phyloP scores from a whole-genome alignment of 2,888 invertebrate genomes.

The Pyralis farinalis region DNA sequence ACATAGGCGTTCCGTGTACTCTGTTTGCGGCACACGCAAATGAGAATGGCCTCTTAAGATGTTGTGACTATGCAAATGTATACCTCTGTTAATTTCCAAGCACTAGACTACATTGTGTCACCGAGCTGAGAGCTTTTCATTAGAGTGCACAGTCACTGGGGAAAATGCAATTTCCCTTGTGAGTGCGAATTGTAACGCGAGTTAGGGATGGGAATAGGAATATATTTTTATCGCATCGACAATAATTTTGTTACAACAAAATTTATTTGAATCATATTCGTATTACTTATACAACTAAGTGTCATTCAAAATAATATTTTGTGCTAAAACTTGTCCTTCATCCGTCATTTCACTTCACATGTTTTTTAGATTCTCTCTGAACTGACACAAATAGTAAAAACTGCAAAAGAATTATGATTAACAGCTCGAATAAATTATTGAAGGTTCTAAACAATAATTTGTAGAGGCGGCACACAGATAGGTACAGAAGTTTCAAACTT shows the following conservation, averaged over 20 bases:
- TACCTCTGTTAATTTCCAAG: slow-evolving; percentile 47
- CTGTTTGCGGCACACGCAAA: slow-evolving; percentile 4
- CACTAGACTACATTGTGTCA: slow-evolving; percentile 53
- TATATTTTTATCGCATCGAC: slow-evolving; percentile 9
- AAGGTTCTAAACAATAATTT: no score
- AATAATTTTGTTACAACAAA: slow-evolving; percentile 11
- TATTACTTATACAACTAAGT: no score
- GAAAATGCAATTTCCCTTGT: slow-evolving; percentile 59
- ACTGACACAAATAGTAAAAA: no score
- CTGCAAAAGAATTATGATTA: no score
- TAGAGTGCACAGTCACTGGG: slow-evolving; percentile 48
- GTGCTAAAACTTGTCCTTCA: no score
- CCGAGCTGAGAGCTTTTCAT: slow-evolving; percentile 56
- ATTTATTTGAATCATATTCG: no score
- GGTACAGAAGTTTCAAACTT: no score
- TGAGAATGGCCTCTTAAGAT: not conserved
- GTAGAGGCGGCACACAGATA: no score
- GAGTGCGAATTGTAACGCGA: slow-evolving; percentile 35
- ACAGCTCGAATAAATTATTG: no score
- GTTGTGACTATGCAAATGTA: slow-evolving; percentile 29
- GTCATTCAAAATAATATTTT: no score
- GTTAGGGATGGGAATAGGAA: slow-evolving; percentile 15
- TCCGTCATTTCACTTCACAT: no score
- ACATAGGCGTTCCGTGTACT: not conserved
- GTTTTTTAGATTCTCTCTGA: no score